Conservation (phyloP, 2,888 invertebrate genomes). For the Anarsia innoxiella region DNA sequence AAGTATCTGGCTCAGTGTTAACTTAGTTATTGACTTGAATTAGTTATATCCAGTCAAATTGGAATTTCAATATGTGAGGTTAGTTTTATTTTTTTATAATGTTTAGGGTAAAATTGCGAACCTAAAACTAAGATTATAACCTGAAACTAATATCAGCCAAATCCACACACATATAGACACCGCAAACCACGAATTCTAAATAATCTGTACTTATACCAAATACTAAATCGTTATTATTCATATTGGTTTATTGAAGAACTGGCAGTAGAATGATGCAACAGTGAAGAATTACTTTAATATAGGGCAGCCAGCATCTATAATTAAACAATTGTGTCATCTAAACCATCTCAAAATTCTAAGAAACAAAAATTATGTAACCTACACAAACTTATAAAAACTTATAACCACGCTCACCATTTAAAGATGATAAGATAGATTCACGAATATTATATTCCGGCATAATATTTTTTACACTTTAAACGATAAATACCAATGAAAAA, state of each 20-base stretch:
- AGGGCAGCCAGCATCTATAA: constrained; percentile 58
- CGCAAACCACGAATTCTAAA: too few species aligned
- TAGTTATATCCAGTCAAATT: too few species aligned
- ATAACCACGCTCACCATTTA: constrained; percentile 45
- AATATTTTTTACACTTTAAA: constrained; percentile 12
- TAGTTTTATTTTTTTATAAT: too few species aligned
- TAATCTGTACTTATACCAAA: too few species aligned
- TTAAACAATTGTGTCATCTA: constrained; percentile 59
- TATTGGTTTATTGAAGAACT: neutral
- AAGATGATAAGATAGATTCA: constrained; percentile 54
- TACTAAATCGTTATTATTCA: neutral
- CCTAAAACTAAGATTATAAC: too few species aligned
- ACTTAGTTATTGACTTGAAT: too few species aligned
- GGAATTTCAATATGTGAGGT: too few species aligned
- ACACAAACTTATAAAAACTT: too few species aligned
- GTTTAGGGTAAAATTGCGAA: too few species aligned
- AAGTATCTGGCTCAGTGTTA: too few species aligned
- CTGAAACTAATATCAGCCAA: too few species aligned
- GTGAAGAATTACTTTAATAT: constrained; percentile 27
- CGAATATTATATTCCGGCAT: constrained; percentile 59
- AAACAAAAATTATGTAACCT: constrained; percentile 61
- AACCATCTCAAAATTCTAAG: constrained; percentile 41
- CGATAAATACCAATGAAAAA: constrained; percentile 1
- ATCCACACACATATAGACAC: too few species aligned
- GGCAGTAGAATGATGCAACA: constrained; percentile 1